Base-by-base conservation (phyloP, 1,140 invertebrate species). In the Wiebesia pumilae region DNA sequence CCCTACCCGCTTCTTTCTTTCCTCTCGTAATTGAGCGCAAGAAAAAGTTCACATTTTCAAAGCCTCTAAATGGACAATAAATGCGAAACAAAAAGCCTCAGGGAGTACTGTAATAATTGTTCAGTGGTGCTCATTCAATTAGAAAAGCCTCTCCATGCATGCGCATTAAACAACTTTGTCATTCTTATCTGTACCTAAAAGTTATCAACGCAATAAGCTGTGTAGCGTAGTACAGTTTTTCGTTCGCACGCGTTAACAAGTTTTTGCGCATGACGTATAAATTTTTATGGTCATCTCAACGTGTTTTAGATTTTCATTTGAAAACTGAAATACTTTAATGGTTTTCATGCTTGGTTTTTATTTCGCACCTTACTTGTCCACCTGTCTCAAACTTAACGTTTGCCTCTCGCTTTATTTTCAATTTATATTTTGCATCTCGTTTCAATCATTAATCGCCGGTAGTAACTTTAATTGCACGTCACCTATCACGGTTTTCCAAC, bases 401-500 rank as follows among this genome's bases (percentile, higher is more conserved):
- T 69, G 6, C 6, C 67, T 33, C 30, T 33, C 2, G 30, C 19
- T 33, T 35, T 35, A 69, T 33, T 33, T 35, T 38, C 35, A 71
- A 71, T 71, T 71, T 71, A 7, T 19, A 38, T 71, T 71, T 71
- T 71, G 35, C n/a, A 71, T 71, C 69, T 71, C 35, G 33, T 71
- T 71, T 1, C 9, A 71, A 38, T 71, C 35, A 71, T 71, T 71
- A 71, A 71, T n/a, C n/a, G 69, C 14, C 35, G 10, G 12, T 24
- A 71, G 69, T 38, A 71, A 71, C n/a, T 71, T 71, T 35, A 71
- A 21, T 21, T 71, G 19, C 4, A 71, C 19, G 35, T 71, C 33
- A 30, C 40, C 33, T 16, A 0, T 38, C 9, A 21, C 16, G 16
- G 38, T 24, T 35, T 38, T 71, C 2, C 30, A 1, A 21, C 4